Base-by-base conservation (phyloP, 2,113 vertebrate genomes). In the Chionis minor region DNA sequence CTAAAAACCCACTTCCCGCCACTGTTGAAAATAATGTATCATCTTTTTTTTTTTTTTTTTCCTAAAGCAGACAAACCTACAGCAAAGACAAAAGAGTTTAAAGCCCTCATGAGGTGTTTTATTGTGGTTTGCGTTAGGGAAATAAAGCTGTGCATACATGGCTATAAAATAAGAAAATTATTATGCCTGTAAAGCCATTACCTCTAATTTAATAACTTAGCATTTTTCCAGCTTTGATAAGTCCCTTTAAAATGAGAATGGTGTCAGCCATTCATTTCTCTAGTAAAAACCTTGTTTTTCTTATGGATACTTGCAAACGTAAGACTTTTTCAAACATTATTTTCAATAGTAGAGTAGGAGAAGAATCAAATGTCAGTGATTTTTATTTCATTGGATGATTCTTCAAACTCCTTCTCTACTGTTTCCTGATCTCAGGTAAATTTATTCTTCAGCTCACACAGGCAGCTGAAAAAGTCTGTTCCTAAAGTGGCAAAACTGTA, bases 1-100 rank as follows among this genome's bases (percentile, higher is more conserved):
- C 94, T 98, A 90, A 97, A 97, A 98, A 95, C 77, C 90, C 70
- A 77, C 81, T 98, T 98, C 97, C 98, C 97, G 94, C 97, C 93
- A 95, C 97, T 93, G 70, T 92, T 93, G 91, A 95, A 73, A 92
- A 88, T 97, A 97, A 97, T 95, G 81, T 89, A 96, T 81, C 70
- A 70, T 83, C 18, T 1, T 61, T 77, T 80, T 38, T 3, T 14
- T 35, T 54, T 79, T 90, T 30, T 49, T 30, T 49, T 51, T 4
- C 33, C 88, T 95, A 86, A 91, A 90, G 63, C 54, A 93, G 66
- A 70, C 52, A 88, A 89, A 94, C 94, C 93, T 97, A 94, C 88
- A 96, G 95, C 69, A 94, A 94, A 91, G 86, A 87, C 85, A 88
- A 73, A 95, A 75, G 73, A 74, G 67, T 80, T 94, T 88, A 94